Evolutionary conservation across 2,888 invertebrate species (phyloP).

Genomic region (Drosophila acutilabella): DNA sequence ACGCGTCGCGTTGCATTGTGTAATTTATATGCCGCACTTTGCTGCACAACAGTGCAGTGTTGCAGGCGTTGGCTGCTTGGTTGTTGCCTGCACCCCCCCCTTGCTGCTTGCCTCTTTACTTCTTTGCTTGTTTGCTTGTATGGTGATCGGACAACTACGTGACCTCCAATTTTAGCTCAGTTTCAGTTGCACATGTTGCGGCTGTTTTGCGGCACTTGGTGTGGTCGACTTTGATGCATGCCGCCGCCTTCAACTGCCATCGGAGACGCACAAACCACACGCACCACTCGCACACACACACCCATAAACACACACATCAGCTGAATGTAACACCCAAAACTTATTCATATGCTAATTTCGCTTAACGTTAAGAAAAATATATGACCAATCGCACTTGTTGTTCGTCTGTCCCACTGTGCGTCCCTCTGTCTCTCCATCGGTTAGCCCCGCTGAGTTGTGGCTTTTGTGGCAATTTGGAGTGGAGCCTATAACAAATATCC

Average conservation of each 20-base stretch:
- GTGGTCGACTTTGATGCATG: slow-evolving; percentile 74
- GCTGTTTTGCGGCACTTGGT: slow-evolving; percentile 46
- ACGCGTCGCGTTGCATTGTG: slow-evolving; percentile 59
- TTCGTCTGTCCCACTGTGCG: neutral
- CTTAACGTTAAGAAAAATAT: slow-evolving; percentile 65
- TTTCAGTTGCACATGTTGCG: slow-evolving; percentile 72
- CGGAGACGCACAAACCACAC: slow-evolving; percentile 58
- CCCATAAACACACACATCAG: slow-evolving; percentile 22
- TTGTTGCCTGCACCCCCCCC: neutral
- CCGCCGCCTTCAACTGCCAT: slow-evolving; percentile 48
- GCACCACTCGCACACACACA: slow-evolving; percentile 40
- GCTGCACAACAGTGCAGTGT: slow-evolving; percentile 26
- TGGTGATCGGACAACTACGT: slow-evolving; percentile 66
- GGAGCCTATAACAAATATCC: slow-evolving; percentile 66
- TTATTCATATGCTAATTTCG: slow-evolving; percentile 77
- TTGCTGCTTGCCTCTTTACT: neutral
- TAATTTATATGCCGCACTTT: slow-evolving; percentile 71
- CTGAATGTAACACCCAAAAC: slow-evolving; percentile 50
- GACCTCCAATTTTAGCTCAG: slow-evolving; percentile 76
- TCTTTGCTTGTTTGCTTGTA: slow-evolving; percentile 32
- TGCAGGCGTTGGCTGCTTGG: slow-evolving; percentile 41
- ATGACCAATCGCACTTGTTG: slow-evolving; percentile 59
- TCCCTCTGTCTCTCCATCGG: neutral
- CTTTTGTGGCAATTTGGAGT: slow-evolving; percentile 39
- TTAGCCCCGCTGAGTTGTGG: slow-evolving; percentile 34